Evolutionary conservation across 2,888 invertebrate genomes (phyloP), one percentile per base, ranked within the genome.

Genomic region (Rhingia campestris): DNA sequence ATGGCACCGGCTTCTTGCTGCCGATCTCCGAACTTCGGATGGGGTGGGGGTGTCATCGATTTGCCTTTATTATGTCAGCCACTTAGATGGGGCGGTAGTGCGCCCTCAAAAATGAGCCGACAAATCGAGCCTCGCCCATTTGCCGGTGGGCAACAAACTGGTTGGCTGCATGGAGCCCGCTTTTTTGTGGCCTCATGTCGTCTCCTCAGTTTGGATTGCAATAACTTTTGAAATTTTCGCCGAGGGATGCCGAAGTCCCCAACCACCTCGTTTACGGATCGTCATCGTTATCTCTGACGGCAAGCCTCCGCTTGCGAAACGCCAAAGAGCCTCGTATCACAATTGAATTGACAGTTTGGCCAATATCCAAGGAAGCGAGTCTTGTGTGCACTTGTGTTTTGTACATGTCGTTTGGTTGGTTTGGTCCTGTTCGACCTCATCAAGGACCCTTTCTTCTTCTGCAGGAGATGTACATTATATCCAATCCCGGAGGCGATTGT

Each of bases 311-410:
- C 47, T 51, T 66, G 53, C 30, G 51, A 66, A 30, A 61, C 41
- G 43, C 30, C 45, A 47, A 56, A 49, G 49, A 63, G 53, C 43
- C 64, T 66, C 59, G 61, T 41, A 51, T 73, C 82, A 79, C 86
- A 87, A 88, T 87, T 88, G 88, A 88, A 90, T 89, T 89, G 90
- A 88, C 89, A 89, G 89, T 88, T 90, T 90, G 91, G 91, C 89
- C 87, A 87, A 75, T 87, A 87, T 89, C 90, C 90, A 91, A 88
- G 86, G 84, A 82, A 86, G 86, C 87, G 87, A 53, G 79, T 67
- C 53, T 69, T 66, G 69, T 66, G 69, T 77, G 67, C 56, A 63
- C 63, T 79, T 77, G 61, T 61, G 73, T 84, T 64, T 74, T 84
- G 51, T 22, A 22, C 2, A 22, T 22, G 22, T 61, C 39, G 35